Evolutionary conservation across 2,888 invertebrate genomes (phyloP).

Genomic region (Lithosia quadra): DNA sequence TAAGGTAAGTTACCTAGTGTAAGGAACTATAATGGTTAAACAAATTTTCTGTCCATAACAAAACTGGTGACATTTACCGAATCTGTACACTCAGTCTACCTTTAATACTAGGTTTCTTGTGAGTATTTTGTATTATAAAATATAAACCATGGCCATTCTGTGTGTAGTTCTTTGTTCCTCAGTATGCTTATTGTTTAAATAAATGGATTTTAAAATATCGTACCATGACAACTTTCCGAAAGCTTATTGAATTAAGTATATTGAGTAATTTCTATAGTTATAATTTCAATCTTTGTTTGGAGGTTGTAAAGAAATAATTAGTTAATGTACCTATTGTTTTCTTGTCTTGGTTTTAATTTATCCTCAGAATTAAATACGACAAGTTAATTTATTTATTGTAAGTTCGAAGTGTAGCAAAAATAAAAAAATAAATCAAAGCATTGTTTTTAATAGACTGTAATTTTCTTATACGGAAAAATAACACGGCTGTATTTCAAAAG

Average conservation of each 20-base stretch:
- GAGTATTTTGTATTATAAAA: slow-evolving; percentile 3
- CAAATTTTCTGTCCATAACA: too few relatives aligned
- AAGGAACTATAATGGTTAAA: too few relatives aligned
- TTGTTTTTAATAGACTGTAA: too few relatives aligned
- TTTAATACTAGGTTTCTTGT: not conserved
- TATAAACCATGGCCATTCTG: not conserved
- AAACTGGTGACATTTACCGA: not conserved
- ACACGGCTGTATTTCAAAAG: too few relatives aligned
- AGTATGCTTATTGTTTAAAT: not conserved
- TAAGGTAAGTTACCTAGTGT: too few relatives aligned
- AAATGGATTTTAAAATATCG: not conserved
- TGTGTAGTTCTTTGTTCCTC: not conserved
- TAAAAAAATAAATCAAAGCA: too few relatives aligned
- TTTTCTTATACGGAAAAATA: too few relatives aligned
- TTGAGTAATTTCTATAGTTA: not conserved
- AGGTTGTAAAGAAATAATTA: not conserved
- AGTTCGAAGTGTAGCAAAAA: too few relatives aligned
- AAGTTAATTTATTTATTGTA: too few relatives aligned
- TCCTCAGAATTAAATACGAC: too few relatives aligned
- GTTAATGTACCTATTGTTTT: too few relatives aligned
- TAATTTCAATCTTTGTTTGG: not conserved
- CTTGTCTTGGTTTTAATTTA: too few relatives aligned
- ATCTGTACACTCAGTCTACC: not conserved
- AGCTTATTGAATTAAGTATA: not conserved
- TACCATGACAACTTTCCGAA: not conserved